phyloP scores from a whole-genome alignment of 92 coral and sea anemone species.

The Actinernus sp. region DNA sequence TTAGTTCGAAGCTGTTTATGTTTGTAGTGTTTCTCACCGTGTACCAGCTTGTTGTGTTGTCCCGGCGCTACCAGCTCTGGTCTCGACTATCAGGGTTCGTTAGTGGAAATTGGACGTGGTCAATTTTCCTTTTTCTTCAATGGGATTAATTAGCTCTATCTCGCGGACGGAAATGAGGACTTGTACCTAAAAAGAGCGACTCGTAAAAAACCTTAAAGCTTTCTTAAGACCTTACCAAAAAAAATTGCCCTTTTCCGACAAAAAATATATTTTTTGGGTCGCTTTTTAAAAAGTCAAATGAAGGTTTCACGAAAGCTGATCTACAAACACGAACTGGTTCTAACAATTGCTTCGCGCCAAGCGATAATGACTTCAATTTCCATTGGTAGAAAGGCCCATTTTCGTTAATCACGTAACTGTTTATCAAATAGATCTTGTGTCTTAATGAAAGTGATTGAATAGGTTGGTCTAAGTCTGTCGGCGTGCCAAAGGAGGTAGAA shows the following conservation, averaged over 20 bases:
- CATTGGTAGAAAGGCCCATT: conserved; percentile 4
- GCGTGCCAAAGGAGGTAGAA: background rate
- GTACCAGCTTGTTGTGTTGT: no score
- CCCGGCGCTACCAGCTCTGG: no score
- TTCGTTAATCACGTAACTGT: conserved; percentile 1
- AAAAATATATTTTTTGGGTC: no score
- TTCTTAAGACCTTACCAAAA: no score
- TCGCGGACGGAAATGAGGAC: background rate
- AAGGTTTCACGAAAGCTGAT: background rate
- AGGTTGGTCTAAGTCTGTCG: background rate
- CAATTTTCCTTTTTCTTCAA: background rate
- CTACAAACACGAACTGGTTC: background rate
- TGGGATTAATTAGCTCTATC: background rate
- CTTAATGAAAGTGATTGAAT: conserved; percentile 2
- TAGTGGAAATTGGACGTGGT: background rate
- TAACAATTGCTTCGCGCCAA: background rate
- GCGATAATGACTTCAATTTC: background rate
- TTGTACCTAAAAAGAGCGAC: background rate
- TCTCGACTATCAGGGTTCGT: no score
- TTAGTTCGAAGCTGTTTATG: no score
- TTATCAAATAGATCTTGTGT: background rate
- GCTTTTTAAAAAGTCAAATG: background rate
- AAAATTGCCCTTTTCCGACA: no score
- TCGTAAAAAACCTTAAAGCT: background rate
- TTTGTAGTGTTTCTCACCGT: no score